Evolutionary conservation across 2,113 vertebrate genomes (phyloP).

Genomic region (Anguilla rostrata): DNA sequence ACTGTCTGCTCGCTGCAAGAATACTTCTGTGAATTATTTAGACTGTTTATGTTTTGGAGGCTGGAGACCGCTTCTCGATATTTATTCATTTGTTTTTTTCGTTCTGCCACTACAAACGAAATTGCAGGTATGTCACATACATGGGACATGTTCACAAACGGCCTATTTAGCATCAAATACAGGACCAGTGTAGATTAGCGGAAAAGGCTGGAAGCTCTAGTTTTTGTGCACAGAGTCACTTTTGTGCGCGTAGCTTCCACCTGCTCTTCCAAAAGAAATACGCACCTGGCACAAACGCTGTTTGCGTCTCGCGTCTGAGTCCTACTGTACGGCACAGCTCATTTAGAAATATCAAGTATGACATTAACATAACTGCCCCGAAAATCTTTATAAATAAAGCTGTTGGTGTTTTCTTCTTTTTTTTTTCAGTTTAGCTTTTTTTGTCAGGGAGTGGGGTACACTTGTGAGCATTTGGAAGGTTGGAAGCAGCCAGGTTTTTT

Average conservation of each 20-base stretch:
- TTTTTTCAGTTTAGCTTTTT: neutral
- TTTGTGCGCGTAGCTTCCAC: neutral
- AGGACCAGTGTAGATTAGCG: neutral
- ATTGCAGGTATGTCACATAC: neutral
- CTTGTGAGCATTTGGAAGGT: neutral
- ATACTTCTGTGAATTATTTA: neutral
- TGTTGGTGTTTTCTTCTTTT: neutral
- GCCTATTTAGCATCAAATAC: neutral
- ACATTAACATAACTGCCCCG: neutral
- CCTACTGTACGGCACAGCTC: neutral
- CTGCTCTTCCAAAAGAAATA: slow-evolving; percentile 1
- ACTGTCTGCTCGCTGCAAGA: neutral
- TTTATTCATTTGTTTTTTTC: neutral
- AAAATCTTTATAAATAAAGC: neutral
- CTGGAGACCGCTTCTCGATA: neutral
- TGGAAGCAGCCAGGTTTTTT: neutral
- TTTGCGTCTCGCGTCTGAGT: neutral
- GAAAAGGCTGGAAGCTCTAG: neutral
- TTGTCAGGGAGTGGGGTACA: neutral
- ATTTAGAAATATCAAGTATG: neutral
- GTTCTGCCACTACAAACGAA: neutral
- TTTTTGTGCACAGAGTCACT: neutral
- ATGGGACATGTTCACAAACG: neutral
- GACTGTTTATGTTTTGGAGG: neutral
- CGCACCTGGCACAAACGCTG: neutral